A percentile compares a stretch with the other conserved stretches of the same genome.
These are phyloP conservation scores for Drosophila paranaensis DNA, from an alignment of 2,888 invertebrate genomes.

Conservation along the genomic window DNA sequence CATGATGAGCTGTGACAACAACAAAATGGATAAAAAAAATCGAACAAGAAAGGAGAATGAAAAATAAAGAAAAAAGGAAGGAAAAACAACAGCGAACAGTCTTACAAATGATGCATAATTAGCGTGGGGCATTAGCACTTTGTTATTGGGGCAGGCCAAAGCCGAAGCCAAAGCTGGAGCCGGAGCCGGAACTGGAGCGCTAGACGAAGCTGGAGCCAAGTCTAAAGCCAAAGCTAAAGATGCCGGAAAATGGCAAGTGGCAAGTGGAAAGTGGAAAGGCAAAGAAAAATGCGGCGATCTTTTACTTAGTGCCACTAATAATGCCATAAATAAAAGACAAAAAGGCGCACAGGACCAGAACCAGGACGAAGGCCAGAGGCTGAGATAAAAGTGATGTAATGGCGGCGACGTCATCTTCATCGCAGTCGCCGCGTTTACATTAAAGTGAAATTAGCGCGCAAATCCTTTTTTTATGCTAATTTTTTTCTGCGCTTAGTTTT, in stretches of 20 bases:
- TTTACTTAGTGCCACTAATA: slow-evolving; percentile 76
- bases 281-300: slow-evolving; percentile 67
- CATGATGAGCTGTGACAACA: slow-evolving; percentile 59
- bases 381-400: slow-evolving; percentile 78
- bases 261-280: slow-evolving; percentile 26
- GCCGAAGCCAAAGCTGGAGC: slow-evolving; percentile 24
- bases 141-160: slow-evolving; percentile 68
- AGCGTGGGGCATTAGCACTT: slow-evolving; percentile 79
- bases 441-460: slow-evolving; percentile 79
- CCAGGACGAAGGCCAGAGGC: background rate
- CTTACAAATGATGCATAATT: slow-evolving; percentile 80
- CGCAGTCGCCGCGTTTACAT: slow-evolving; percentile 64
- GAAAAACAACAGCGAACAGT: slow-evolving; percentile 27
- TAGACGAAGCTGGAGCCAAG: slow-evolving; percentile 17
- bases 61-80: background rate
- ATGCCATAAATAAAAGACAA: slow-evolving; percentile 75
- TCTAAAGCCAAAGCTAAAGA: slow-evolving; percentile 47
- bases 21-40: slow-evolving; percentile 17
- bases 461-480: slow-evolving; percentile 80
- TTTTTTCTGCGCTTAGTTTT: slow-evolving; percentile 48
- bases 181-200: slow-evolving; percentile 13
- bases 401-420: slow-evolving; percentile 66
- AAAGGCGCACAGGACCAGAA: slow-evolving; percentile 13
- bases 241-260: slow-evolving; percentile 28
- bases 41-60: background rate